Evolutionary conservation across 2,797 vertebrate genomes (phyloP), one percentile per base, ranked within the genome.

Genomic region (Thunnus albacares): DNA sequence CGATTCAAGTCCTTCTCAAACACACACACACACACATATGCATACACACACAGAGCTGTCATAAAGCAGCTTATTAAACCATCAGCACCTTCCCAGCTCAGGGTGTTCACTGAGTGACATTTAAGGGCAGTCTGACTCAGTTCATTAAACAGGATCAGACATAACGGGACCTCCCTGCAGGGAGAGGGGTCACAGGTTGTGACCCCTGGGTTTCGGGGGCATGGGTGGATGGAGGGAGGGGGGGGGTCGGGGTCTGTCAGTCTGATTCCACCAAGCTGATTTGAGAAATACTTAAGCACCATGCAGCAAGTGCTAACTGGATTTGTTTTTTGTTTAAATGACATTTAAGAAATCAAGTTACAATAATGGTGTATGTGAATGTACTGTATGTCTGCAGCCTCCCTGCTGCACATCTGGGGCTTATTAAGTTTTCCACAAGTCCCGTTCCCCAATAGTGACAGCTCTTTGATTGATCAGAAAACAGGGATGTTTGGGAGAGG

Each of bases 141-240:
- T 94, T 93, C 82, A 91, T 92, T 95, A 95, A 94, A 94, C 91
- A 86, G 83, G 88, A 87, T 90, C 86, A 92, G 85, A 90, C 87
- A 85, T 45, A 88, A 83, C 17, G 2, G 77, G 86, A 80, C 86
- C 85, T 84, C 80, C 77, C 79, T 70, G 71, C 53, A 66, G 79
- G 58, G 57, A 15, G 22, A 49, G 53, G 41, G 81, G 87, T 89
- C 87, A 90, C 61, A 83, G 87, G 84, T 81, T 49, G 1, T 52
- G 80, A 88, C 51, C 88, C 66, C 33, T 67, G 49, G 64, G 58
- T 63, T 80, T 68, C 1, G 6, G 79, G 70, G 62, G 14, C 51
- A 64, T 14, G 53, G 7, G 20, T 58, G 43, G 35, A 41, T 30
- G 17, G 53, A n/a, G 35, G 35, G 22, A 26, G 58, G 56, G 58